Evolutionary conservation across 2,797 vertebrate species (phyloP).

Genomic region (Acanthurus tractus): DNA sequence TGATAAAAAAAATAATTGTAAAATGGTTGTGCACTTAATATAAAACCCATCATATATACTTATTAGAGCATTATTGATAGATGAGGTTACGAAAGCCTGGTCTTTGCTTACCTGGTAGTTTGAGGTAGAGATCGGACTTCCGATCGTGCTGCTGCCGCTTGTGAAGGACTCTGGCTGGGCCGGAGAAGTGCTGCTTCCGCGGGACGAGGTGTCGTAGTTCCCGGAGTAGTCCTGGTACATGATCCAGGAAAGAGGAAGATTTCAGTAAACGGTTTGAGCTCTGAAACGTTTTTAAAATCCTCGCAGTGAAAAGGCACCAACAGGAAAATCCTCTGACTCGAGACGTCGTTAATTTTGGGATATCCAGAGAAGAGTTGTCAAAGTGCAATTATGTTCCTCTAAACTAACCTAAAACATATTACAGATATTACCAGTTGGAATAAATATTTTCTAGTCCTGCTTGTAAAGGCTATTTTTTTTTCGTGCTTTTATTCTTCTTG

Average conservation of each 20-base stretch:
- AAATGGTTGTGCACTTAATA: neutral
- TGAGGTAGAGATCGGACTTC: constrained; percentile 88
- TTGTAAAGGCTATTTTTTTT: constrained; percentile 18
- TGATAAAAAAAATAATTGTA: too few species aligned
- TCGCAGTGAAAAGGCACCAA: constrained; percentile 76
- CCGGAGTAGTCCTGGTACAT: constrained; percentile 99
- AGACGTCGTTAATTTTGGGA: constrained; percentile 50
- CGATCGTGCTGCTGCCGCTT: constrained; percentile 89
- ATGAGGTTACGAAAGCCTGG: neutral
- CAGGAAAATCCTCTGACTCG: constrained; percentile 68
- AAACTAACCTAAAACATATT: constrained; percentile 52
- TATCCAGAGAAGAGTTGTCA: constrained; percentile 68
- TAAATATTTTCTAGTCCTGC: constrained; percentile 13
- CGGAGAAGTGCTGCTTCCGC: constrained; percentile 97
- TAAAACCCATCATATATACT: neutral
- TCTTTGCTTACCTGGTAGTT: constrained; percentile 88
- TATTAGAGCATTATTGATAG: accelerated
- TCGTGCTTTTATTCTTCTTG: constrained; percentile 12
- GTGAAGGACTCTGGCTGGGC: constrained; percentile 94
- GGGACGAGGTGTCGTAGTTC: constrained; percentile 98
- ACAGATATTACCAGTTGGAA: constrained; percentile 3
- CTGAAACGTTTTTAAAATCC: constrained; percentile 65
- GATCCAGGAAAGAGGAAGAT: constrained; percentile 87
- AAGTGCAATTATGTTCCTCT: constrained; percentile 55
- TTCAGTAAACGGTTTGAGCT: constrained; percentile 67